These are phyloP conservation scores for Megaceryle torquata DNA, from an alignment of 2,113 vertebrate genomes.

Conservation along the genomic window DNA sequence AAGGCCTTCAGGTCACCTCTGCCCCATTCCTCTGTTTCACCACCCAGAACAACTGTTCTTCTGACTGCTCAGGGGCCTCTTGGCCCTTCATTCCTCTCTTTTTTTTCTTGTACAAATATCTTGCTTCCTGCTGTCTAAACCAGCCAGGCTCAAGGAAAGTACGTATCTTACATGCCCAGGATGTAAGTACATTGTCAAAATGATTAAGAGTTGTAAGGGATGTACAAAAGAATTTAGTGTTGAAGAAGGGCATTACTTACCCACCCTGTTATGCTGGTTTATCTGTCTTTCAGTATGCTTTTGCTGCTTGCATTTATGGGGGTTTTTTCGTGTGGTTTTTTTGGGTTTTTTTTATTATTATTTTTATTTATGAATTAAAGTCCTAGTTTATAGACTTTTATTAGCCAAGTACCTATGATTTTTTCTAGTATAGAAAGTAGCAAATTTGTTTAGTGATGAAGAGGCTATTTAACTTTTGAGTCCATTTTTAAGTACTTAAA, in stretches of 20 bases:
- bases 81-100: conserved; percentile 40
- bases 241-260: not conserved
- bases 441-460: not conserved
- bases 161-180: not conserved
- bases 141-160: not conserved
- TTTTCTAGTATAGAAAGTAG: not conserved
- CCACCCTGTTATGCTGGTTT: not conserved
- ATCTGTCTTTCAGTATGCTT: not conserved
- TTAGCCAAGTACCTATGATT: not conserved
- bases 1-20: not conserved
- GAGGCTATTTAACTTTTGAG: not conserved
- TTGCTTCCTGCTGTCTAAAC: conserved; percentile 39
- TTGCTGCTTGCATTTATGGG: not conserved
- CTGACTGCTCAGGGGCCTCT: conserved; percentile 12
- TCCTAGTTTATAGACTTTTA: not conserved
- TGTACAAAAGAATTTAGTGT: not conserved
- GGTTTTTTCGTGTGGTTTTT: too few relatives aligned
- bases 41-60: conserved; percentile 2
- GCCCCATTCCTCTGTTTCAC: not conserved
- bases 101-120: conserved; percentile 40
- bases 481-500: not conserved
- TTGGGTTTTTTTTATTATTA: not conserved
- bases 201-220: not conserved
- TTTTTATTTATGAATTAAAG: not conserved
- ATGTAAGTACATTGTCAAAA: conserved; percentile 26